Base-by-base conservation (phyloP, 2,888 invertebrate genomes). In the Troglohyphantes excavatus region DNA sequence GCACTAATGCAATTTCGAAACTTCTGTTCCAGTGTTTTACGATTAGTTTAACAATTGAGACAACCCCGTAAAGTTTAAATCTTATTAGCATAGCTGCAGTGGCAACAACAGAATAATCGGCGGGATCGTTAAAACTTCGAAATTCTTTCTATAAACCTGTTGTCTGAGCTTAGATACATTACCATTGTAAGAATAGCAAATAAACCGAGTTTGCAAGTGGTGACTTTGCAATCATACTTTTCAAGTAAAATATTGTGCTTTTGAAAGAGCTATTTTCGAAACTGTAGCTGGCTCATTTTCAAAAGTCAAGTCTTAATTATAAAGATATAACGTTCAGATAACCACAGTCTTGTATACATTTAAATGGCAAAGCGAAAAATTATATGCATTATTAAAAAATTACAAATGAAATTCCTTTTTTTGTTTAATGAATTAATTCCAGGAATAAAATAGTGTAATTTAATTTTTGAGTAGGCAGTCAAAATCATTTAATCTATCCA, bases 61-160 rank as follows among this genome's bases (percentile, higher is more conserved):
- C 53, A 29, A 59, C 59, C 70, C 39, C 33, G 26, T 78, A 33
- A 78, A 75, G 59, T 23, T 21, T 19, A 6, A 61, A 19, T n/a
- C 23, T 39, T 43, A 65, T 78, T n/a, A 23, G 17, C 33, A 21
- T 70, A 82, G 82, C 68, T 82, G 82, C 26, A 13, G 0, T 39
- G 39, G 17, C 63, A 65, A 29, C 17, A 39, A 26, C 7, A 39
- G 17, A 26, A 78, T 33, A n/a, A 75, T 78, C 23, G 23, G 65
- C 19, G 26, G 3, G 39, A 63, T 23, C 21, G 33, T 39, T 2
- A 26, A 13, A 29, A 19, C 21, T 61, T 11, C 6, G 26, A 26
- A 65, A 65, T 63, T 65, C 26, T n/a, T 43, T 65, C 7, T 61
- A 65, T 17, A 13, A 65, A 26, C 21, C 43, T 65, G 27, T 43